Evolutionary conservation across 2,113 vertebrate genomes (phyloP).

Genomic region (Gymnorhina tibicen): DNA sequence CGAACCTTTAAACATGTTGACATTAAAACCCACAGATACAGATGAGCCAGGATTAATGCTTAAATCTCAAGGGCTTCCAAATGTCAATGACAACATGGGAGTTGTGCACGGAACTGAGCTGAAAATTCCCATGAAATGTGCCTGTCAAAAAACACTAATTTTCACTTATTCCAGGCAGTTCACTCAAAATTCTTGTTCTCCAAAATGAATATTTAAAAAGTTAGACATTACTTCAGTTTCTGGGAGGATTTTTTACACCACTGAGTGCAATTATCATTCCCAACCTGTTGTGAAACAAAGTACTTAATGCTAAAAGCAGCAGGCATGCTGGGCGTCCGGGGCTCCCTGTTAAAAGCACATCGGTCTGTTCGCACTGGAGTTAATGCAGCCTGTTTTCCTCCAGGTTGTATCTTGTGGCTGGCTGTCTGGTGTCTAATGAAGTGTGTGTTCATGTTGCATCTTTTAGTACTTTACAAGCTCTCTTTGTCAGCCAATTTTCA

Average conservation of each 20-base stretch:
- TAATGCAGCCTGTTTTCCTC: not conserved
- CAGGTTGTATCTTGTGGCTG: not conserved
- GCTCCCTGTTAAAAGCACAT: not conserved
- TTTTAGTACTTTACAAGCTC: not conserved
- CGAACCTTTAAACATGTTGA: not conserved
- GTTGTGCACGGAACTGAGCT: not conserved
- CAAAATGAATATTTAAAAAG: not conserved
- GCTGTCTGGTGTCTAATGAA: conserved; percentile 6
- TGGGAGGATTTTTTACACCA: not conserved
- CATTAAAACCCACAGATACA: not conserved
- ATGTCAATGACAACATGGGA: not conserved
- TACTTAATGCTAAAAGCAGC: not conserved
- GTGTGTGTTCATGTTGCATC: not conserved
- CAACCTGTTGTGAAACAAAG: not conserved
- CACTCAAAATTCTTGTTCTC: not conserved
- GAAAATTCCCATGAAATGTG: not conserved
- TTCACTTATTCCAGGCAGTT: not conserved
- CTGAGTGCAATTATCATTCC: not conserved
- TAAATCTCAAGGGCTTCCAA: conserved; percentile 1
- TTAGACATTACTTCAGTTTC: not conserved
- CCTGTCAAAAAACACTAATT: not conserved
- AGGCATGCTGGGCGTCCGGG: not conserved
- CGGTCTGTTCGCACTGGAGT: rapidly evolving
- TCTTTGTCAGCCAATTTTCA: not conserved
- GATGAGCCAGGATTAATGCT: not conserved